phyloP scores from a whole-genome alignment of 2,113 vertebrate genomes.

The Chitala chitala region DNA sequence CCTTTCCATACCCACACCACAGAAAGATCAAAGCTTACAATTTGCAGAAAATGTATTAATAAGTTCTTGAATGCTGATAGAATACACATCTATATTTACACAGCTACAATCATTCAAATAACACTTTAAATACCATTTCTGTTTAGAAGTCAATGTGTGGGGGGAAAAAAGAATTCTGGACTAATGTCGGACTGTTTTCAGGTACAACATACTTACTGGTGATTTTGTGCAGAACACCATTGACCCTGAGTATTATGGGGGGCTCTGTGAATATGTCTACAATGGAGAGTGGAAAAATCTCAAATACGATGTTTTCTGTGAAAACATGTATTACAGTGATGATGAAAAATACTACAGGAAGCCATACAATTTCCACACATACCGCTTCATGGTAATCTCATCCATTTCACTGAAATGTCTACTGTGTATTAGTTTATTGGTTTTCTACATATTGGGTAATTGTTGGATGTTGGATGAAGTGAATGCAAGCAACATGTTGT shows the following conservation, averaged over 20 bases:
- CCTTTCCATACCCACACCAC: too few species aligned
- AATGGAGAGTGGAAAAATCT: constrained; percentile 87
- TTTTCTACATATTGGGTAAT: too few species aligned
- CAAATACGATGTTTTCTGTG: constrained; percentile 72
- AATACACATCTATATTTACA: too few species aligned
- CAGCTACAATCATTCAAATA: too few species aligned
- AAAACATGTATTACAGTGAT: constrained; percentile 74
- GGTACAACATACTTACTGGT: constrained; percentile 74
- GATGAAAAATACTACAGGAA: constrained; percentile 85
- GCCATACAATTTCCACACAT: constrained; percentile 82
- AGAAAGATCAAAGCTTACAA: too few species aligned
- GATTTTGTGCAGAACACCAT: constrained; percentile 58
- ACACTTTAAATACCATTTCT: neutral
- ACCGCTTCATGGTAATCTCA: constrained; percentile 71
- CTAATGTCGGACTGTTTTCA: constrained; percentile 42
- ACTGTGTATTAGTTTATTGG: too few species aligned
- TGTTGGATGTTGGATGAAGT: too few species aligned
- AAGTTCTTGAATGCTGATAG: too few species aligned
- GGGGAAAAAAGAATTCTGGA: neutral
- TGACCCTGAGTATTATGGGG: constrained; percentile 72
- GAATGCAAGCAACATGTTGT: too few species aligned
- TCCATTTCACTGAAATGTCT: neutral
- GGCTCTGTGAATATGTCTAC: constrained; percentile 80
- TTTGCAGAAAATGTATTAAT: too few species aligned
- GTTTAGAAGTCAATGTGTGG: neutral